Percentiles rank a stretch among this genome's conserved stretches.
phyloP scores from a whole-genome alignment of 2,888 invertebrate species.

The Hypercompe scribonia region DNA sequence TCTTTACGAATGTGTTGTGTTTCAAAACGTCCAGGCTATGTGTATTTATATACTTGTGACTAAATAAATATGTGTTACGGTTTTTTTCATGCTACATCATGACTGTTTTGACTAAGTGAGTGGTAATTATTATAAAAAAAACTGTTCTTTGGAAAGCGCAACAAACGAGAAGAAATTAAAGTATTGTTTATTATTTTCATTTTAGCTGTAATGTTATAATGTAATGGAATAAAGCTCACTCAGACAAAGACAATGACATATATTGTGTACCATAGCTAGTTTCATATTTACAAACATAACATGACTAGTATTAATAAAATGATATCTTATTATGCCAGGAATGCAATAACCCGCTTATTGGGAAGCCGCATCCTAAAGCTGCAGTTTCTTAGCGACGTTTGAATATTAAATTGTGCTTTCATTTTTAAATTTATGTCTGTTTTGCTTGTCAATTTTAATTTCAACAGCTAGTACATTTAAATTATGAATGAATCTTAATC shows the following conservation, averaged over 20 bases:
- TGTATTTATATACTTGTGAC: too few relatives aligned
- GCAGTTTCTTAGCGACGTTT: conserved; percentile 21
- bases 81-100: neutral
- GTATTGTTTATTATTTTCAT: neutral
- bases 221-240: too few relatives aligned
- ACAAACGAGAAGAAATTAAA: neutral
- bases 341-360: conserved; percentile 22
- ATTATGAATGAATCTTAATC: neutral
- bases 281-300: neutral
- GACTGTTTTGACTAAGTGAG: too few relatives aligned
- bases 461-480: conserved; percentile 5
- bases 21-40: too few relatives aligned
- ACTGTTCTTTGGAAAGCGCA: neutral
- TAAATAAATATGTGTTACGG: neutral
- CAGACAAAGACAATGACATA: too few relatives aligned
- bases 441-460: conserved; percentile 32
- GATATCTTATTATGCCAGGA: conserved; percentile 7
- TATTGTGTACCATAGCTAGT: neutral
- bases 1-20: too few relatives aligned
- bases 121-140: neutral
- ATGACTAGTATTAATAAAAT: neutral
- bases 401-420: conserved; percentile 30
- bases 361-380: conserved; percentile 23
- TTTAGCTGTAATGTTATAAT: too few relatives aligned
- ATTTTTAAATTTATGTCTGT: conserved; percentile 28